Evolutionary conservation across 2,888 invertebrate species (phyloP), one percentile per base, ranked within the genome.

Genomic region (Himalopsyche anomala): DNA sequence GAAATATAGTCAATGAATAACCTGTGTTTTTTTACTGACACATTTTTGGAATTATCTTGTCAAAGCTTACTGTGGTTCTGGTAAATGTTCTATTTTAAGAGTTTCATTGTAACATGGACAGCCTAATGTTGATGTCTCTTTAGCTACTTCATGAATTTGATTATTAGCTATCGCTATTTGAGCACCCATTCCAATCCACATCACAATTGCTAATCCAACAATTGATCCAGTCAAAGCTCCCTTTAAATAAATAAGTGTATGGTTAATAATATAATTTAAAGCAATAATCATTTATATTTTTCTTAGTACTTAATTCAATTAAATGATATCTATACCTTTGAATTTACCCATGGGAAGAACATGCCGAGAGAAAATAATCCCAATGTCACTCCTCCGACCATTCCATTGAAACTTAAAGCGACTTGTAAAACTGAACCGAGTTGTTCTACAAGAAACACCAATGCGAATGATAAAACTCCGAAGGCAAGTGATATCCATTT

Each of bases 371-470:
- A 95, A 91, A 98, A 98, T 5, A 98, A 93, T 0, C 98, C 98
- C 38, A 98, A 92, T 0, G 97, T 96, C 0, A 98, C 96, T 3
- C 98, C 98, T 4, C 98, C 97, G 40, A 97, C 96, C 94, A 98
- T 96, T 0, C 98, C 98, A 90, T 98, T 97, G 90, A 98, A 96
- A 81, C 97, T 97, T 0, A 98, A 92, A 0, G 98, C 97, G 1
- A 97, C 96, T 93, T 98, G 97, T 88, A 99, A 93, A 69, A 99
- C 96, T 9, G 97, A 96, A 0, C 98, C 98, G 51, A 98, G 93
- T 85, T 95, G 94, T 90, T 98, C 97, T 17, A 98, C 97, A 5
- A 97, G 94, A 90, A 98, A 98, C 5, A 98, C 97, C 89, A 98
- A 91, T 0, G 93, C 95, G 89, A 98, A 97, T 42, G 96, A 96